Conservation (phyloP, 2,113 vertebrate genomes). For the Spea bombifrons region DNA sequence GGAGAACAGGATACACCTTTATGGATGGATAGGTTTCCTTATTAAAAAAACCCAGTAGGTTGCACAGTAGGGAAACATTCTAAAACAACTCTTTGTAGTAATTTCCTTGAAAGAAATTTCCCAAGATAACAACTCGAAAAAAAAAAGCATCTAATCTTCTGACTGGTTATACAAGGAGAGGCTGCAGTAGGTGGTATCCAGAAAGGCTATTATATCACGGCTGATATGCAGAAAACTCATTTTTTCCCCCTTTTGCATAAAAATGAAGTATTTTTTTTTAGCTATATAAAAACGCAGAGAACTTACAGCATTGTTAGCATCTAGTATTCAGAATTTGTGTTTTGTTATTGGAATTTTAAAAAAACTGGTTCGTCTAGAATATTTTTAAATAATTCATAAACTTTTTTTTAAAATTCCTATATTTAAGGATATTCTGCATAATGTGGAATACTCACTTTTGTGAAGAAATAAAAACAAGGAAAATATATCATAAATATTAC, state of each 20-base stretch:
- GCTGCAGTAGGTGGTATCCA: conserved; percentile 62
- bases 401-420: too few species aligned
- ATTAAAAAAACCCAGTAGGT: conserved; percentile 96
- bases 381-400: too few species aligned
- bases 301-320: too few species aligned
- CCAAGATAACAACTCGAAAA: conserved; percentile 69
- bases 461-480: too few species aligned
- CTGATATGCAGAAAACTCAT: conserved; percentile 44
- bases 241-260: background rate
- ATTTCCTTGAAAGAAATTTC: conserved; percentile 83
- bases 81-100: conserved; percentile 92
- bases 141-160: conserved; percentile 68
- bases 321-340: too few species aligned
- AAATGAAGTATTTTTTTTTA: background rate
- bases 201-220: conserved; percentile 59
- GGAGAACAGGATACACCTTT: conserved; percentile 97
- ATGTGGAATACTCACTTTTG: too few species aligned
- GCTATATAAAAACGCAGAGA: too few species aligned
- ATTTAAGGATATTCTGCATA: too few species aligned
- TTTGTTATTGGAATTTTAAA: too few species aligned
- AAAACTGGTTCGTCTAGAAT: too few species aligned
- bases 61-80: conserved; percentile 81
- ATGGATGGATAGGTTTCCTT: conserved; percentile 96
- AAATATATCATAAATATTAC: too few species aligned
- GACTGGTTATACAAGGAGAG: conserved; percentile 55